These are phyloP conservation scores for Trichonephila clavipes DNA, from an alignment of 1,140 invertebrate species.

Conservation along the genomic window DNA sequence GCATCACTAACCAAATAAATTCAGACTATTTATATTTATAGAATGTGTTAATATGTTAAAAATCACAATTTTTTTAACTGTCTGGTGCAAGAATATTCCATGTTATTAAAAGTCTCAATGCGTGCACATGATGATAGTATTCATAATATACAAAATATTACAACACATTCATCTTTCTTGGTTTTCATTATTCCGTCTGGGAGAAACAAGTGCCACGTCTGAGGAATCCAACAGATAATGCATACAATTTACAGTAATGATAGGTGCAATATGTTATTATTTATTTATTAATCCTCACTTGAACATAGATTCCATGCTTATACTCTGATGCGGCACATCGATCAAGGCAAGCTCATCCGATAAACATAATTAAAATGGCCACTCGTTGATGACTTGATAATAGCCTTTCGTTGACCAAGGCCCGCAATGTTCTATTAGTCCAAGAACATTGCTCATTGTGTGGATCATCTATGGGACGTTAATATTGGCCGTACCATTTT, in stretches of 20 bases:
- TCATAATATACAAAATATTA: background rate
- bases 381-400: constrained; percentile 60
- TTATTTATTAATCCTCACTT: background rate
- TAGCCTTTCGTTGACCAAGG: constrained; percentile 47
- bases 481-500: constrained; percentile 68
- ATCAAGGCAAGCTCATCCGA: constrained; percentile 29
- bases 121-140: background rate
- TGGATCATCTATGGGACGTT: constrained; percentile 36
- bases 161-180: background rate
- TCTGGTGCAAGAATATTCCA: no score
- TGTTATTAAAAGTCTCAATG: no score
- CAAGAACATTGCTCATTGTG: constrained; percentile 20
- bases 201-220: background rate
- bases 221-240: background rate
- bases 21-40: no score
- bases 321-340: background rate
- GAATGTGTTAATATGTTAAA: no score
- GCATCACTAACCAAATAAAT: no score
- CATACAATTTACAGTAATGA: background rate
- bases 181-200: background rate
- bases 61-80: no score
- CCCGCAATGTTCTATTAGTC: constrained; percentile 43
- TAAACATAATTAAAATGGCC: constrained; percentile 51
- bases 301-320: background rate
- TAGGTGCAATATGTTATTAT: background rate